Conservation (phyloP, 2,888 invertebrate genomes). For the Elysia crispata region DNA sequence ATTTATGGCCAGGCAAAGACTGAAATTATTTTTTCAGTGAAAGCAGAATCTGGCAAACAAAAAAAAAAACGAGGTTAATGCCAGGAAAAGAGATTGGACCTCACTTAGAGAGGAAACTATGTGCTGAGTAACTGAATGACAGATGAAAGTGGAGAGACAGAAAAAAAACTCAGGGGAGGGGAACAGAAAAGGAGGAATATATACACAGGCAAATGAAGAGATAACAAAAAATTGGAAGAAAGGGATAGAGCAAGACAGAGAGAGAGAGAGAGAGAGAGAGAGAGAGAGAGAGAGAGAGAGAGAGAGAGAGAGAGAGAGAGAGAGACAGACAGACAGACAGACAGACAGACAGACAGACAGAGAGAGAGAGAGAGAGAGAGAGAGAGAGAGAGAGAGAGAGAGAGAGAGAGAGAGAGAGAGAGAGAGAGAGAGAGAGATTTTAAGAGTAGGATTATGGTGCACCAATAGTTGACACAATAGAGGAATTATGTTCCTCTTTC, state of each 20-base stretch:
- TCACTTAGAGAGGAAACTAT: too few relatives aligned
- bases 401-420: not conserved
- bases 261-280: conserved; percentile 28
- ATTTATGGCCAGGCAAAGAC: too few relatives aligned
- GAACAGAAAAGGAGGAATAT: conserved; percentile 10
- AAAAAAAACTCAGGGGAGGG: too few relatives aligned
- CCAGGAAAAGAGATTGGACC: too few relatives aligned
- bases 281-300: conserved; percentile 26
- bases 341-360: conserved; percentile 34
- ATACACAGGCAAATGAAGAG: not conserved
- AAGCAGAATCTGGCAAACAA: too few relatives aligned
- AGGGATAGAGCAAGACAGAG: conserved; percentile 21
- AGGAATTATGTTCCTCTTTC: not conserved
- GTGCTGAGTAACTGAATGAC: too few relatives aligned
- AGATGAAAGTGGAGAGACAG: too few relatives aligned
- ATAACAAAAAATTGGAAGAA: not conserved
- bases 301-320: conserved; percentile 28
- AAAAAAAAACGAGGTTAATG: too few relatives aligned
- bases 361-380: conserved; percentile 18
- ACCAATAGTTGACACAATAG: not conserved
- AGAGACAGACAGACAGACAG: conserved; percentile 23
- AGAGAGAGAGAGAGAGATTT: not conserved
- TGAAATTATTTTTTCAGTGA: too few relatives aligned
- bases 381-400: not conserved
- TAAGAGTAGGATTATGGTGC: not conserved